These are phyloP conservation scores for Barypeithes pellucidus DNA, from an alignment of 2,888 invertebrate species.

Conservation along the genomic window DNA sequence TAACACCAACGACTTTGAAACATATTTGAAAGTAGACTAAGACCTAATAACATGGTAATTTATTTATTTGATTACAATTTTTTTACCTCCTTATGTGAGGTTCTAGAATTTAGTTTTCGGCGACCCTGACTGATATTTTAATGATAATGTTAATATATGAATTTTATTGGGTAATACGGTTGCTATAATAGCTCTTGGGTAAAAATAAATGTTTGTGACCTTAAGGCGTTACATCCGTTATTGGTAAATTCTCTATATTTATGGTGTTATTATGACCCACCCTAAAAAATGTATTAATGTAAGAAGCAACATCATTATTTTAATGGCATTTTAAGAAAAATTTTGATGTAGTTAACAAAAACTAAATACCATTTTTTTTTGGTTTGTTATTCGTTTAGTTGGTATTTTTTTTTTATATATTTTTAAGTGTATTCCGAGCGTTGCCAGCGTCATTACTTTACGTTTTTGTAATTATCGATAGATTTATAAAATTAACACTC, in stretches of 20 bases:
- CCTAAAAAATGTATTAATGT: not conserved
- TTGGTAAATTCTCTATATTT: not conserved
- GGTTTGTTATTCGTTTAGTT: no score
- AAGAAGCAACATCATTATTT: no score
- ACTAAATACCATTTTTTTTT: no score
- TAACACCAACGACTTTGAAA: conserved; percentile 42
- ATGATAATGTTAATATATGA: conserved; percentile 6
- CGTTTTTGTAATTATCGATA: no score
- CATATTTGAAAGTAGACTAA: conserved; percentile 43
- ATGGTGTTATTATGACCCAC: not conserved
- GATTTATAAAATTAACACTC: no score
- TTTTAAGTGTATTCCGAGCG: no score
- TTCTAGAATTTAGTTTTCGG: conserved; percentile 24
- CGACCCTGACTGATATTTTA: conserved; percentile 29
- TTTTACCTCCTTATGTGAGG: conserved; percentile 25
- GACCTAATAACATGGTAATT: conserved; percentile 24
- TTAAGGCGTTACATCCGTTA: conserved; percentile 15
- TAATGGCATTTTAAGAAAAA: no score
- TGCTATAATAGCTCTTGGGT: not conserved
- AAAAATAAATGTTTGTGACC: conserved; percentile 11
- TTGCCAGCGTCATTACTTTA: no score
- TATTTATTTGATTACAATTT: conserved; percentile 32
- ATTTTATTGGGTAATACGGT: conserved; percentile 13
- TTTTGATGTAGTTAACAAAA: no score
- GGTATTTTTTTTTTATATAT: no score